These are phyloP conservation scores for Apolygus lucorum DNA, from an alignment of 1,140 invertebrate genomes.

Conservation along the genomic window DNA sequence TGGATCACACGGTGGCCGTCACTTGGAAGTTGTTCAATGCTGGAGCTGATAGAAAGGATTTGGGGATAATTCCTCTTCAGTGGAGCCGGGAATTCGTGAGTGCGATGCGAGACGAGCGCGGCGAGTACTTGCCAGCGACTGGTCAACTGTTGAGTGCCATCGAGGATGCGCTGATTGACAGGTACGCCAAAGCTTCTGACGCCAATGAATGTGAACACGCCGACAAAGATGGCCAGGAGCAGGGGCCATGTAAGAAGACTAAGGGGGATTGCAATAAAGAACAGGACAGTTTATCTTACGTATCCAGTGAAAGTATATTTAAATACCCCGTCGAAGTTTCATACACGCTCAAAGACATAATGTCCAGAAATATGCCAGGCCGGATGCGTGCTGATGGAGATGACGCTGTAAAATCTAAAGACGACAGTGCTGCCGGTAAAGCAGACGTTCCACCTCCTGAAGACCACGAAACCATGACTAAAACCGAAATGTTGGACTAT, in stretches of 20 bases:
- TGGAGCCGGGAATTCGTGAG: slow-evolving; percentile 2
- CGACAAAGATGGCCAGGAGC: not conserved
- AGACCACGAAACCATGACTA: not conserved
- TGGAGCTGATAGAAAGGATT: not conserved
- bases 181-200: not conserved
- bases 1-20: not conserved
- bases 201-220: no score
- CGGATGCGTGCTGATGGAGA: not conserved
- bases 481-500: not conserved
- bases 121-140: not conserved
- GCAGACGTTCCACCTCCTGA: not conserved
- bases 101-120: not conserved
- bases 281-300: not conserved
- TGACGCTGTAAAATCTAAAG: not conserved
- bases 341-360: not conserved
- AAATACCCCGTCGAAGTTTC: not conserved
- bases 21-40: not conserved
- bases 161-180: not conserved
- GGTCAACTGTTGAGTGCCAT: not conserved
- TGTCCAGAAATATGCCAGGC: not conserved
- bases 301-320: slow-evolving; percentile 4
- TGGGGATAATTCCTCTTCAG: not conserved
- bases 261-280: not conserved
- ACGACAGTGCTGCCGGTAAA: not conserved
- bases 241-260: not conserved